These are phyloP conservation scores for Leptinotarsa tumamoca DNA, from an alignment of 2,888 invertebrate species.

Conservation along the genomic window DNA sequence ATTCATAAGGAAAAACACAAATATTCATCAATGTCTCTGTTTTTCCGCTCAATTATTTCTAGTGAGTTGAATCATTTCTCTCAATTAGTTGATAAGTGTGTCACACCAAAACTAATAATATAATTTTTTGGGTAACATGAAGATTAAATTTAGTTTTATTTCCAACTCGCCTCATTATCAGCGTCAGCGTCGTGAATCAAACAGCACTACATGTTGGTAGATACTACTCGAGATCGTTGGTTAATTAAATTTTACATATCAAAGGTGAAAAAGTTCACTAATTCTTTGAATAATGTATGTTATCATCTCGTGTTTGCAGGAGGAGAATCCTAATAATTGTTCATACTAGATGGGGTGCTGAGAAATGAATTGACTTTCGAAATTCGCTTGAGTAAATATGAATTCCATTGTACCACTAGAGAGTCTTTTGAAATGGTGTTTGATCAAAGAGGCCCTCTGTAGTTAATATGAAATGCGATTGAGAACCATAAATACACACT, in stretches of 20 bases:
- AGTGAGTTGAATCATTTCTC: no score
- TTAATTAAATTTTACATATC: slow-evolving; percentile 47
- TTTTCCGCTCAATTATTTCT: no score
- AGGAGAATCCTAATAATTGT: slow-evolving; percentile 54
- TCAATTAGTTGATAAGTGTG: no score
- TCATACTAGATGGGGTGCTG: slow-evolving; percentile 57
- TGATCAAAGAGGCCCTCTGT: neutral
- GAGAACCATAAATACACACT: neutral
- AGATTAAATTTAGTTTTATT: no score
- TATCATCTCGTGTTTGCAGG: slow-evolving; percentile 30
- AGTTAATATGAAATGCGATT: neutral
- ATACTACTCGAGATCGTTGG: slow-evolving; percentile 38
- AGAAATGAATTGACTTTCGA: slow-evolving; percentile 56
- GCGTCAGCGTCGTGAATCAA: no score
- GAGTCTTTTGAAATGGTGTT: slow-evolving; percentile 29
- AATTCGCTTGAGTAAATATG: slow-evolving; percentile 57
- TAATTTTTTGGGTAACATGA: no score
- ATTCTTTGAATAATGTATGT: slow-evolving; percentile 32
- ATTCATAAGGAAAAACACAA: no score
- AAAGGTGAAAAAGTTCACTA: slow-evolving; percentile 38
- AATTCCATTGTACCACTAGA: slow-evolving; percentile 55
- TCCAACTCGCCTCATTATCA: no score
- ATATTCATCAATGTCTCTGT: no score
- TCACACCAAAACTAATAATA: no score
- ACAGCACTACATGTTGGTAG: neutral